These are phyloP conservation scores for Ophion ellenae DNA, from an alignment of 2,888 invertebrate genomes.

Conservation along the genomic window DNA sequence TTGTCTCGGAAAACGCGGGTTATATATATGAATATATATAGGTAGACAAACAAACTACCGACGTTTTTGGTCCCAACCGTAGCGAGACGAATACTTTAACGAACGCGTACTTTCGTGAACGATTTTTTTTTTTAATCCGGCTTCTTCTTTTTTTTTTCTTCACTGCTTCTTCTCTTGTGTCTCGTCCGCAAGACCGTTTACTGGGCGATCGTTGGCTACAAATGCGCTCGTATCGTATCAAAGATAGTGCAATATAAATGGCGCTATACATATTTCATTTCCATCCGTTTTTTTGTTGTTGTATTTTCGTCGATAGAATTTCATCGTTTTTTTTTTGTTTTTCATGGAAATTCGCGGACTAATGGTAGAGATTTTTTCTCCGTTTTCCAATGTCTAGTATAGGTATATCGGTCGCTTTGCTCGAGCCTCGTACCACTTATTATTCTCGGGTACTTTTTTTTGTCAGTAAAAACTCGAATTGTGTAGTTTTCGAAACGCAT, in stretches of 20 bases:
- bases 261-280: background rate
- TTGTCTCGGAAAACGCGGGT: background rate
- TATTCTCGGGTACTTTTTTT: slow-evolving; percentile 3
- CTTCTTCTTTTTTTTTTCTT: slow-evolving; percentile 8
- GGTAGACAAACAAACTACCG: slow-evolving; percentile 61
- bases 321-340: background rate
- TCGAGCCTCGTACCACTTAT: background rate
- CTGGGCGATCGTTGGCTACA: background rate
- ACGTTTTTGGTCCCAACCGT: slow-evolving; percentile 75
- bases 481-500: background rate
- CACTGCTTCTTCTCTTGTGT: background rate
- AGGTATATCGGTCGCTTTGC: background rate
- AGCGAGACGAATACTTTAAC: slow-evolving; percentile 68
- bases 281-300: background rate
- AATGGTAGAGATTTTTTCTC: background rate
- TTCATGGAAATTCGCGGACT: background rate
- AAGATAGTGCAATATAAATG: background rate
- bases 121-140: background rate
- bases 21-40: background rate
- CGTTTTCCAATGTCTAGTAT: background rate
- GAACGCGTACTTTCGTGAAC: slow-evolving; percentile 45
- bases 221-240: background rate
- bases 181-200: background rate
- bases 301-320: background rate
- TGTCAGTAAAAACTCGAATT: background rate